Percentiles rank a stretch among this genome's conserved stretches.
These are phyloP conservation scores for Lycaon pictus DNA, from an alignment of 2,113 vertebrate species.

Conservation along the genomic window DNA sequence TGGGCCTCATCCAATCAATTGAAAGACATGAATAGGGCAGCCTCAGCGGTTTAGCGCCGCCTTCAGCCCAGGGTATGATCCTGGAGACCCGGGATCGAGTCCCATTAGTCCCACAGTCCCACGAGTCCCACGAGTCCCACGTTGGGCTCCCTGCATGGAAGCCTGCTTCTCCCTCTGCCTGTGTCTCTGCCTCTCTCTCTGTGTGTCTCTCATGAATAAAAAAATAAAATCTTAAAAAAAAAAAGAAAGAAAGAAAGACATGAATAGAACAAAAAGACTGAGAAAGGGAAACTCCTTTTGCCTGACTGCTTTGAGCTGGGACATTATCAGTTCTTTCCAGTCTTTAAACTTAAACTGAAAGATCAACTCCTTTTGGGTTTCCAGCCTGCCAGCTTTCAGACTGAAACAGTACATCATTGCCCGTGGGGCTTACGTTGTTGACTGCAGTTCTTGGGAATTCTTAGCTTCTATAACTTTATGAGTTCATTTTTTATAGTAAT, in stretches of 20 bases:
- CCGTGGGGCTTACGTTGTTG: neutral
- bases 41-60: no score
- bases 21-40: neutral
- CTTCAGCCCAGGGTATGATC: no score
- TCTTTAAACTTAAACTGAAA: neutral
- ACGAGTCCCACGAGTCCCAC: no score
- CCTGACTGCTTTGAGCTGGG: neutral
- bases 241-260: no score
- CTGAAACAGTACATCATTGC: neutral
- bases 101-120: no score
- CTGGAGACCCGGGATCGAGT: no score
- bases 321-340: neutral
- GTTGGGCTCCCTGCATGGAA: no score
- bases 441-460: neutral
- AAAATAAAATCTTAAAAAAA: no score
- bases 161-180: no score
- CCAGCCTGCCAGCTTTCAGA: neutral
- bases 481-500: slow-evolving; percentile 5
- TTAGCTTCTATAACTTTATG: neutral
- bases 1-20: neutral
- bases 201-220: no score
- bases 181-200: no score
- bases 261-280: neutral
- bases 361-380: neutral
- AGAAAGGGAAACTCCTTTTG: neutral